A percentile compares a stretch with the other conserved stretches of the same genome.
Conservation (phyloP, 2,113 vertebrate genomes). For the Sinocyclocheilus grahami region DNA sequence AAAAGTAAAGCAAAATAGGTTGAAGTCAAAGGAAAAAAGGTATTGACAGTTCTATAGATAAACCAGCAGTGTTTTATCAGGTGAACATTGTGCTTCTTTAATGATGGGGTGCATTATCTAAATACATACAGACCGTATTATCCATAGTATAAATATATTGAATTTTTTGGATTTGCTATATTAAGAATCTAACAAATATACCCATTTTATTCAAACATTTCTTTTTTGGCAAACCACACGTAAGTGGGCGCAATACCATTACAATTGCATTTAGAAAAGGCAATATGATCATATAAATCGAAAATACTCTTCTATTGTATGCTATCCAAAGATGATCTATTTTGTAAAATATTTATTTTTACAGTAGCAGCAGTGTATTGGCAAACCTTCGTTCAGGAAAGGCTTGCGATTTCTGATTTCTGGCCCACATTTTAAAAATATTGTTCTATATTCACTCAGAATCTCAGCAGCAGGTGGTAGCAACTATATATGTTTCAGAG, state of each 20-base stretch:
- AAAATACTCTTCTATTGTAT: conserved; percentile 7
- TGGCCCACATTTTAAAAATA: not conserved
- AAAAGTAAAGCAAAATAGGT: not conserved
- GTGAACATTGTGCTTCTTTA: not conserved
- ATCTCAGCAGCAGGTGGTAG: not conserved
- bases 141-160: conserved; percentile 74
- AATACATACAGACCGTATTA: not conserved
- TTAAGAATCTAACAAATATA: conserved; percentile 62
- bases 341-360: not conserved
- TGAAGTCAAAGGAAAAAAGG: not conserved
- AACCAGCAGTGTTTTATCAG: not conserved
- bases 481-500: not conserved
- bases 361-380: conserved; percentile 6
- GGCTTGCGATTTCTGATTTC: not conserved
- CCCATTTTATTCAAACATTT: conserved; percentile 41
- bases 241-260: conserved; percentile 66
- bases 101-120: not conserved
- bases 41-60: not conserved
- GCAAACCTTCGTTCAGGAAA: not conserved
- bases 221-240: conserved; percentile 76
- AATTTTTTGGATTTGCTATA: conserved; percentile 74
- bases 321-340: not conserved
- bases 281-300: conserved; percentile 64
- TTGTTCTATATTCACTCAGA: not conserved
- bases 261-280: conserved; percentile 77